Evolutionary conservation across 2,797 vertebrate species (phyloP).

Genomic region (Darevskia nairensis): DNA sequence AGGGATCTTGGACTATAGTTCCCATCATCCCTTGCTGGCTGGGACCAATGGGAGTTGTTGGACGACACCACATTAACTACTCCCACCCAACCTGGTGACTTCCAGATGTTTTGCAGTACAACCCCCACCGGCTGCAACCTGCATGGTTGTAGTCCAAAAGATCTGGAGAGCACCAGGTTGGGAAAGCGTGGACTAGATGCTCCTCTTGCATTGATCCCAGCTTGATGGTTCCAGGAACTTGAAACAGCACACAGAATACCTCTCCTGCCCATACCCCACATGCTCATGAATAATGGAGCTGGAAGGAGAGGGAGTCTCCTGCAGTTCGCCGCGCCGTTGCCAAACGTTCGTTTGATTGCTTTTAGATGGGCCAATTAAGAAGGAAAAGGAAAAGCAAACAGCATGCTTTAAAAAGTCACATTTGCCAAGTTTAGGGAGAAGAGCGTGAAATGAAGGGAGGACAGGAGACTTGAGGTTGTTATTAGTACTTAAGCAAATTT

Average conservation of each 20-base stretch:
- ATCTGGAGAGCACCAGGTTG: background rate
- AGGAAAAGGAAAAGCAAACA: slow-evolving; percentile 70
- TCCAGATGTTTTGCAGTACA: no score
- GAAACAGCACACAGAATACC: no score
- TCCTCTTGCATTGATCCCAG: background rate
- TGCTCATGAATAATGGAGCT: slow-evolving; percentile 67
- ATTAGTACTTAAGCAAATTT: background rate
- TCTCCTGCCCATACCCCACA: slow-evolving; percentile 39
- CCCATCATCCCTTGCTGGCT: no score
- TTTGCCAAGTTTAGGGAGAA: slow-evolving; percentile 68
- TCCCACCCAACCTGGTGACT: no score
- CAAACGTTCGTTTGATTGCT: slow-evolving; percentile 74
- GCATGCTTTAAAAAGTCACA: slow-evolving; percentile 49
- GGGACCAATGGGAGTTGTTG: no score
- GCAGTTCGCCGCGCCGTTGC: slow-evolving; percentile 64
- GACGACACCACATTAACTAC: no score
- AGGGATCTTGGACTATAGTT: no score
- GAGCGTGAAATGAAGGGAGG: slow-evolving; percentile 53
- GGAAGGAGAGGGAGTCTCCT: slow-evolving; percentile 65
- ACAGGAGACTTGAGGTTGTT: slow-evolving; percentile 46
- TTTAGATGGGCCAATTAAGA: slow-evolving; percentile 77
- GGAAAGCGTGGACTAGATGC: background rate
- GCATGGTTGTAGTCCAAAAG: no score
- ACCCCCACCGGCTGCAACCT: no score
- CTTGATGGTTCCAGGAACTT: background rate